Evolutionary conservation across 2,888 invertebrate species (phyloP), one percentile per base, ranked within the genome.

Genomic region (Eristalis pertinax): DNA sequence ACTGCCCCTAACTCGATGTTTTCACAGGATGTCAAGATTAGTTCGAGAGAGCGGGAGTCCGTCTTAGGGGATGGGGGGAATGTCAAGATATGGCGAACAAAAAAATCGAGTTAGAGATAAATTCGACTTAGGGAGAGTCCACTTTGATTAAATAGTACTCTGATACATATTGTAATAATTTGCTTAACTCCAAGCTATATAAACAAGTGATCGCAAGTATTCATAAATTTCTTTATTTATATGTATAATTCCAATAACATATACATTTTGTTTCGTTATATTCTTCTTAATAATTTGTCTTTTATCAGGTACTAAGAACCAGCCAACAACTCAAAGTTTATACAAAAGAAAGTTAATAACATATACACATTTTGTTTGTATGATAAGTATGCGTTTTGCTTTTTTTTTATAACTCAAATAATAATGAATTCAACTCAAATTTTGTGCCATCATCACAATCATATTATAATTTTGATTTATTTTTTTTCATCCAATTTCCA

Each of bases 251-350:
- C 81, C 81, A 74, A 75, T 81, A 81, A 63, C 68, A 74, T 74
- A 63, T 65, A 64, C 35, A 38, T 65, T 22, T 38, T 64, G 41
- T 65, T 75, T 56, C 63, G 69, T 72, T 62, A 75, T 74, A 69
- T 65, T 72, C 83, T 83, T 64, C 82, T 88, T 89, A 88, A 86
- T 87, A 84, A 86, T 89, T 88, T 89, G 89, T 89, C 89, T 89
- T 89, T 88, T 88, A 89, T 89, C 89, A 89, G 89, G 89, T 89
- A 89, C 89, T 88, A 88, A 88, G 84, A 88, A 86, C 89, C 89
- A 89, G 88, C 89, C 89, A 89, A 81, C 86, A 83, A 83, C 70
- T 78, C 60, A 82, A 67, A 68, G 35, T 68, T 24, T 50, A 73
- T 26, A 50, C 26, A n/a, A 60, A 58, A 32, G 38, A 69, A 41